These are phyloP conservation scores for Chromobotia macracanthus DNA, from an alignment of 2,797 vertebrate genomes.

Conservation along the genomic window DNA sequence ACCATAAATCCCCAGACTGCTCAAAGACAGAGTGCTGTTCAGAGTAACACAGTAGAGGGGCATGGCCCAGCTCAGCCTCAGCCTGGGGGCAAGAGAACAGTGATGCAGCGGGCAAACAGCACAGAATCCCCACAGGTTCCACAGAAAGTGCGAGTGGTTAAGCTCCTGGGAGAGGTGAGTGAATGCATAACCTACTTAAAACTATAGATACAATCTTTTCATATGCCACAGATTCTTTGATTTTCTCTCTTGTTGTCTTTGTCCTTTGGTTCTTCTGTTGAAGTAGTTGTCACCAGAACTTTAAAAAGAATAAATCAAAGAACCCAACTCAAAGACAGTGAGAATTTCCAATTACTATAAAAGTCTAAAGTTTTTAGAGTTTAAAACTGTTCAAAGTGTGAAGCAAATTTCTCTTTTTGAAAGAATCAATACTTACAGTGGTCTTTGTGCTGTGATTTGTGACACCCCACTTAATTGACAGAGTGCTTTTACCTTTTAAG, in stretches of 20 bases:
- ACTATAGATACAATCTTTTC: constrained; percentile 55
- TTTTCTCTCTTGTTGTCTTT: constrained; percentile 46
- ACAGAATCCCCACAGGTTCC: constrained; percentile 78
- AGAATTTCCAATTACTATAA: constrained; percentile 60
- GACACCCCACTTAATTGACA: constrained; percentile 66
- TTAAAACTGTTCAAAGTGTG: constrained; percentile 71
- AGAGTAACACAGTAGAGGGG: constrained; percentile 59
- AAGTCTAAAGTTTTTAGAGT: constrained; percentile 69
- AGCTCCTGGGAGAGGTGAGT: constrained; percentile 91
- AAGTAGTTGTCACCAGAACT: constrained; percentile 42
- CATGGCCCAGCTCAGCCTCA: constrained; percentile 64
- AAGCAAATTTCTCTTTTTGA: constrained; percentile 73
- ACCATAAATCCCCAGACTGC: constrained; percentile 73
- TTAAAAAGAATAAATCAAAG: constrained; percentile 36
- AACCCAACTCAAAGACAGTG: constrained; percentile 37
- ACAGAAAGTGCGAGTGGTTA: constrained; percentile 94
- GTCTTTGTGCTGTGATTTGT: constrained; percentile 58
- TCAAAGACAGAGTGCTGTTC: constrained; percentile 65
- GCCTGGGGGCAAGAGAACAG: constrained; percentile 88
- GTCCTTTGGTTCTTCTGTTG: constrained; percentile 36
- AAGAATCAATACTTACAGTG: constrained; percentile 74
- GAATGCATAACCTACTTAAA: constrained; percentile 1
- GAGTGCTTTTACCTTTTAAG: constrained; percentile 61
- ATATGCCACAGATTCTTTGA: neutral
- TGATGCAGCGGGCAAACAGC: constrained; percentile 90